A percentile compares a stretch with the other conserved stretches of the same genome.
Evolutionary conservation across 2,113 vertebrate species (phyloP).

Genomic region (Tyto alba): DNA sequence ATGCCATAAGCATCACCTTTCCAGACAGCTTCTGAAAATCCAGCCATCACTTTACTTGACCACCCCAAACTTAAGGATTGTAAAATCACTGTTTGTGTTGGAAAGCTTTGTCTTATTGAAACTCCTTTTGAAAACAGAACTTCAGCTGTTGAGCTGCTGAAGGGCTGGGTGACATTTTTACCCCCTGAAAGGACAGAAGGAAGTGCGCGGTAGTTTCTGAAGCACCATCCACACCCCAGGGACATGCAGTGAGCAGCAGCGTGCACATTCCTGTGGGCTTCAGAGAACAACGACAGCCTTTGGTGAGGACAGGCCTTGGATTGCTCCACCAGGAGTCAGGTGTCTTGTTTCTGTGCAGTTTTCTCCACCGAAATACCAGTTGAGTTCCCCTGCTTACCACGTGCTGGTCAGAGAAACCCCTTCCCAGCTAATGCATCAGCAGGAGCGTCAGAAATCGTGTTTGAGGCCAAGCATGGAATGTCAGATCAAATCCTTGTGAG

Average conservation of each 20-base stretch:
- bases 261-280: not conserved
- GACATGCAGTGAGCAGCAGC: not conserved
- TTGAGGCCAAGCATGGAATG: not conserved
- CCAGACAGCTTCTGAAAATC: not conserved
- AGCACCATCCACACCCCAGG: not conserved
- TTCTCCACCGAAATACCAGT: not conserved
- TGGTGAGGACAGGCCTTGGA: not conserved
- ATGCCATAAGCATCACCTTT: not conserved
- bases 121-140: not conserved
- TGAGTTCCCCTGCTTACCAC: not conserved
- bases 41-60: not conserved
- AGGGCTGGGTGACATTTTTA: not conserved
- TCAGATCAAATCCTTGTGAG: not conserved
- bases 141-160: not conserved
- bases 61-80: not conserved
- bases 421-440: not conserved
- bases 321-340: not conserved
- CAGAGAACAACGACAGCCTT: not conserved
- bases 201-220: not conserved
- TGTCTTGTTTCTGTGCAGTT: not conserved
- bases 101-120: not conserved
- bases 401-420: not conserved
- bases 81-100: not conserved
- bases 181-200: not conserved
- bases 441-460: not conserved